Evolutionary conservation across 2,113 vertebrate species (phyloP).

Genomic region (Octodon degus): DNA sequence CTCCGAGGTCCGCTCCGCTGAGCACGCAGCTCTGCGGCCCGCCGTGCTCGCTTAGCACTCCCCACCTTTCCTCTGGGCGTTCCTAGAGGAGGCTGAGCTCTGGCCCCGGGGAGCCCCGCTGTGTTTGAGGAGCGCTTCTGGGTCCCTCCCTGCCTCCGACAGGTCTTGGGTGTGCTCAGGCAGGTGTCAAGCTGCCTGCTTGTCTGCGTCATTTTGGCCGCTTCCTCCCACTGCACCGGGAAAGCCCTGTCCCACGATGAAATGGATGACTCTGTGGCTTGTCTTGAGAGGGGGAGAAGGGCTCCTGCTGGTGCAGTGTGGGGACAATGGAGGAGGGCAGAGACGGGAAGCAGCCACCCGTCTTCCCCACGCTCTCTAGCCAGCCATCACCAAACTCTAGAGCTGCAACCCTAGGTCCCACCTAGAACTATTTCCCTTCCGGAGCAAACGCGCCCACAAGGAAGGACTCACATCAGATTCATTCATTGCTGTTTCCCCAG

Average conservation of each 20-base stretch:
- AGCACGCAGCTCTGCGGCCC: no score
- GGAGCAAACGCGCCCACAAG: neutral
- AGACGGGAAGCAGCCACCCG: fast-evolving
- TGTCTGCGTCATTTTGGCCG: neutral
- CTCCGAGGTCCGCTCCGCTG: neutral
- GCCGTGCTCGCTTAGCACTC: neutral
- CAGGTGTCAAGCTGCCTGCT: neutral
- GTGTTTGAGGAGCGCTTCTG: neutral
- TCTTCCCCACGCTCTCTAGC: neutral
- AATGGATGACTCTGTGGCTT: neutral
- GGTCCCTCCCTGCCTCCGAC: neutral
- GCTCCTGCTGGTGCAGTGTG: neutral
- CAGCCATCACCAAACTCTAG: neutral
- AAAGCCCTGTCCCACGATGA: neutral
- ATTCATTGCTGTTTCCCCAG: no score
- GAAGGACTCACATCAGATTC: neutral
- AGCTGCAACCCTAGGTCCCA: no score
- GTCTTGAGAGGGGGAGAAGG: neutral
- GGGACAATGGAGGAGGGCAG: neutral
- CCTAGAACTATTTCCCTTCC: neutral
- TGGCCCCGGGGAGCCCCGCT: neutral
- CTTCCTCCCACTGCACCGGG: neutral
- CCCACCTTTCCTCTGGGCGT: neutral
- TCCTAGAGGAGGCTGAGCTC: neutral
- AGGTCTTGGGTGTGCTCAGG: neutral